Conservation (phyloP, 2,797 vertebrate genomes). For the Rhynchotus rufescens region DNA sequence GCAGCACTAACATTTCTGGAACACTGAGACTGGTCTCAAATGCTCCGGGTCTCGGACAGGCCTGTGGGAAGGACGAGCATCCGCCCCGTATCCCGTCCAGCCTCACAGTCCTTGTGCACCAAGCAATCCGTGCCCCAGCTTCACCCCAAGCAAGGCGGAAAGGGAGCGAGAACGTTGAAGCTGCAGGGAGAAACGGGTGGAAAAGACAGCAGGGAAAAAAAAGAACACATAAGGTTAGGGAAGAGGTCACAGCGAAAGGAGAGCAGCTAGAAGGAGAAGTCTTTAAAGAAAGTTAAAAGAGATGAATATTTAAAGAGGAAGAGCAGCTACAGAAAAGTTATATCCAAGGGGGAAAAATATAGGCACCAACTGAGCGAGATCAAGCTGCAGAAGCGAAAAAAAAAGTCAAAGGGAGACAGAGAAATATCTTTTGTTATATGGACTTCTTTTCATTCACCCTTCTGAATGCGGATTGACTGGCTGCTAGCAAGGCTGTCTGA, state of each 20-base stretch:
- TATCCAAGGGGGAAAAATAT: not conserved
- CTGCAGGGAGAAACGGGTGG: not conserved
- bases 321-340: not conserved
- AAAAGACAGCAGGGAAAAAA: not conserved
- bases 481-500: not conserved
- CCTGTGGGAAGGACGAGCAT: conserved; percentile 1
- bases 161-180: not conserved
- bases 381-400: not conserved
- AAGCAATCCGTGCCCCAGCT: conserved; percentile 25
- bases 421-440: not conserved
- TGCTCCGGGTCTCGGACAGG: not conserved
- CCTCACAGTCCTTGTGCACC: not conserved
- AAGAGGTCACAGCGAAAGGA: conserved; percentile 48
- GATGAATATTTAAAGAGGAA: conserved; percentile 19
- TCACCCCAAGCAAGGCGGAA: not conserved
- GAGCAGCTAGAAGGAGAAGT: conserved; percentile 11
- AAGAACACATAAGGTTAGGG: conserved; percentile 24
- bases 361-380: not conserved
- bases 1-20: not conserved
- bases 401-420: not conserved
- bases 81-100: not conserved
- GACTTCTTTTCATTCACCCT: conserved; percentile 1
- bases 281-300: conserved; percentile 50
- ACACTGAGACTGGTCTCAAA: not conserved
- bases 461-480: conserved; percentile 2